Evolutionary conservation across 2,888 invertebrate species (phyloP).

Genomic region (Pristionchus arcanus): DNA sequence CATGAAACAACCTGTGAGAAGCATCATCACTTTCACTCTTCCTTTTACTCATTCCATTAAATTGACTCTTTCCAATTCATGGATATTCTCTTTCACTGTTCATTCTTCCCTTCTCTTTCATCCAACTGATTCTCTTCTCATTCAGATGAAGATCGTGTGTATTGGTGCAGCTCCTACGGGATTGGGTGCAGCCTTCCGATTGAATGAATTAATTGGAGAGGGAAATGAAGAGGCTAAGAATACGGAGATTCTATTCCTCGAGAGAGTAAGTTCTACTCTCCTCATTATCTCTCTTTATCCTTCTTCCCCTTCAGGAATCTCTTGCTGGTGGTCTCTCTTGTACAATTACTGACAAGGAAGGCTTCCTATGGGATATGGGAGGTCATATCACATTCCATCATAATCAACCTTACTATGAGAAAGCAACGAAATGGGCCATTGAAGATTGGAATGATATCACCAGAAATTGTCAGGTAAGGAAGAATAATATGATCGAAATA

Average conservation of each 20-base stretch:
- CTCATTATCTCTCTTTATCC: not conserved
- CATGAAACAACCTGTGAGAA: conserved; percentile 14
- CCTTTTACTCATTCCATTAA: not conserved
- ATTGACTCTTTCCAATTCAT: not conserved
- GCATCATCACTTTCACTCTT: conserved; percentile 26
- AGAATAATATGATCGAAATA: not conserved
- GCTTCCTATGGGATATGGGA: conserved; percentile 79
- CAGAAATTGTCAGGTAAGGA: conserved; percentile 74
- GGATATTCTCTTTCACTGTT: not conserved
- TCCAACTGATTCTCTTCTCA: not conserved
- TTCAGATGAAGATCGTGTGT: conserved; percentile 68
- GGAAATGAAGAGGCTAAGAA: conserved; percentile 68
- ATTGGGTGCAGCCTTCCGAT: conserved; percentile 77
- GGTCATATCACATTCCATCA: conserved; percentile 79
- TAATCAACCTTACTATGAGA: conserved; percentile 78
- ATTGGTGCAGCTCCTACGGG: conserved; percentile 79
- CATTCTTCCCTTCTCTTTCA: not conserved
- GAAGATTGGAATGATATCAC: conserved; percentile 77
- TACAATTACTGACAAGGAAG: conserved; percentile 76
- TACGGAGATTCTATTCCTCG: conserved; percentile 73
- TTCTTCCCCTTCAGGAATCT: conserved; percentile 60
- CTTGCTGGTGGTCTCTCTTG: conserved; percentile 77
- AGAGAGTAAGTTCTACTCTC: conserved; percentile 65
- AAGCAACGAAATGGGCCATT: conserved; percentile 77
- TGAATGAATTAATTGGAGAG: conserved; percentile 74